These are phyloP conservation scores for Amyelois transitella DNA, from an alignment of 1,140 invertebrate species.

Conservation along the genomic window DNA sequence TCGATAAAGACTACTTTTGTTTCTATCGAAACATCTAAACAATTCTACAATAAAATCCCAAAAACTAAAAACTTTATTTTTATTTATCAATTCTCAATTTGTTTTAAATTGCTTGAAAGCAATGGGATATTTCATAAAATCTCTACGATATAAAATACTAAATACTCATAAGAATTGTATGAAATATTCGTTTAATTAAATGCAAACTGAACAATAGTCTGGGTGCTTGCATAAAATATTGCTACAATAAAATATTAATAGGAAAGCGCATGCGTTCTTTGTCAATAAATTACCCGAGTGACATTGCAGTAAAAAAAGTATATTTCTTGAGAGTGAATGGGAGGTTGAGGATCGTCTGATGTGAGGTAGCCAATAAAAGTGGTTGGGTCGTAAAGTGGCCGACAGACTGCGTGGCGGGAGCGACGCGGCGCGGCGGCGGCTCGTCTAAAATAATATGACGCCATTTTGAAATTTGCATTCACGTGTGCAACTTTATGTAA, in stretches of 20 bases:
- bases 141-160: neutral
- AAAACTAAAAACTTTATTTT: no score
- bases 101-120: no score
- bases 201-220: slow-evolving; percentile 51
- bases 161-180: slow-evolving; percentile 26
- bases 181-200: slow-evolving; percentile 39
- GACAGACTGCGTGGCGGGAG: slow-evolving; percentile 72
- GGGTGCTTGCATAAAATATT: slow-evolving; percentile 54
- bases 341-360: slow-evolving; percentile 67
- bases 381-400: slow-evolving; percentile 64
- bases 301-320: slow-evolving; percentile 71
- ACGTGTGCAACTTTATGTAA: neutral
- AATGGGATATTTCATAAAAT: neutral
- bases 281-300: slow-evolving; percentile 71
- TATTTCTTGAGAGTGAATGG: slow-evolving; percentile 71
- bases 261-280: slow-evolving; percentile 71
- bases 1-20: no score
- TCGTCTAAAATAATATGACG: slow-evolving; percentile 22
- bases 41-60: no score
- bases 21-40: no score
- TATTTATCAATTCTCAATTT: no score
- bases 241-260: slow-evolving; percentile 74
- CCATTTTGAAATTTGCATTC: slow-evolving; percentile 1
- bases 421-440: slow-evolving; percentile 39
- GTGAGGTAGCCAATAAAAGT: slow-evolving; percentile 72